phyloP scores from a whole-genome alignment of 1,140 invertebrate species.

The Triops cancriformis region DNA sequence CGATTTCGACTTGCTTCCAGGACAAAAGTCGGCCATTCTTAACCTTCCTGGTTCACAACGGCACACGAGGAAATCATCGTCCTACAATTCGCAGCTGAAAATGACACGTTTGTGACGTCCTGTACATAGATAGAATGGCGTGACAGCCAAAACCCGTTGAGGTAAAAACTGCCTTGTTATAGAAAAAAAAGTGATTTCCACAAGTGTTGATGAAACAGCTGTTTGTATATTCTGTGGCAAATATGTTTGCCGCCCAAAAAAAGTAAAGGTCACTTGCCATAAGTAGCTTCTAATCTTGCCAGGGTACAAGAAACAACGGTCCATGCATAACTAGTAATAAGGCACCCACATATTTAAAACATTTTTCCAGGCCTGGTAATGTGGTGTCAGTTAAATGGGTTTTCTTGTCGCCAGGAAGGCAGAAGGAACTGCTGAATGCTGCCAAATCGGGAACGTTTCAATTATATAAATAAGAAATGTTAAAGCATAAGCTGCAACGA shows the following conservation, averaged over 20 bases:
- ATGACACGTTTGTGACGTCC: background rate
- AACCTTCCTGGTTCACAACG: background rate
- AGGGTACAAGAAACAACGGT: background rate
- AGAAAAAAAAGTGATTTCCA: background rate
- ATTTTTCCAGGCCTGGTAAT: background rate
- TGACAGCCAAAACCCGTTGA: background rate
- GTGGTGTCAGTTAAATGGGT: background rate
- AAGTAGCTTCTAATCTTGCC: background rate
- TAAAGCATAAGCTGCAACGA: conserved; percentile 9
- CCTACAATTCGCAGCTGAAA: background rate
- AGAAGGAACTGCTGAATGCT: background rate
- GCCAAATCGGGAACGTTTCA: background rate
- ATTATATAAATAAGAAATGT: background rate
- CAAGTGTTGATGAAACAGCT: background rate
- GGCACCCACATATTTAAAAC: background rate
- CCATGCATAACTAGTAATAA: background rate
- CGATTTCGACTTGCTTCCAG: background rate
- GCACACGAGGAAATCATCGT: background rate
- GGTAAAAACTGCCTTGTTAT: background rate
- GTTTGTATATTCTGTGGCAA: conserved; percentile 6
- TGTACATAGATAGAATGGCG: background rate
- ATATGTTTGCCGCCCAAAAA: background rate
- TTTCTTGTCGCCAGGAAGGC: background rate
- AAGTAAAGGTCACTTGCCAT: background rate
- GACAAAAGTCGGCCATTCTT: background rate